Percentiles rank a stretch among this genome's conserved stretches.
phyloP scores from a whole-genome alignment of 2,888 invertebrate genomes.

The Luffia ferchaultella region DNA sequence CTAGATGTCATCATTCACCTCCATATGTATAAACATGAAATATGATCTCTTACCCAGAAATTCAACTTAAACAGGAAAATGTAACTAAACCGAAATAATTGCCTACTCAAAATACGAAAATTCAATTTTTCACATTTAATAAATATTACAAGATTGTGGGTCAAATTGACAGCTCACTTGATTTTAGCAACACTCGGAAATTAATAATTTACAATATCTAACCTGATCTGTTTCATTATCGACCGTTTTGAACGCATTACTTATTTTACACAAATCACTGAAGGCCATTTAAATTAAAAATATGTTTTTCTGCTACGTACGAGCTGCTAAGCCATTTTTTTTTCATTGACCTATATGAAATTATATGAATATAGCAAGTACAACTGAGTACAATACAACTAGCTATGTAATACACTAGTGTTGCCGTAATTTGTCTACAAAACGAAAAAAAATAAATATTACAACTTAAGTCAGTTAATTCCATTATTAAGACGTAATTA shows the following conservation, averaged over 20 bases:
- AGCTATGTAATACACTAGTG: too few relatives aligned
- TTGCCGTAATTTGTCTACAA: too few relatives aligned
- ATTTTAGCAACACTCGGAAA: slow-evolving; percentile 48
- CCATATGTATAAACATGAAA: slow-evolving; percentile 1
- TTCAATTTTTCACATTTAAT: too few relatives aligned
- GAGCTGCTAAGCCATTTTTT: slow-evolving; percentile 64
- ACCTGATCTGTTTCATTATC: slow-evolving; percentile 64
- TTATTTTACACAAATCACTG: slow-evolving; percentile 64
- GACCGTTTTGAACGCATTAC: slow-evolving; percentile 59
- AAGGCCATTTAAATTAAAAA: slow-evolving; percentile 66
- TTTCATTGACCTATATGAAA: slow-evolving; percentile 62
- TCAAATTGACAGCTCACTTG: slow-evolving; percentile 53
- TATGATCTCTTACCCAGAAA: neutral
- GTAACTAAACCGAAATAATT: too few relatives aligned
- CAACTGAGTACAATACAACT: neutral
- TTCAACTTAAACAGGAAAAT: neutral
- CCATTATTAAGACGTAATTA: too few relatives aligned
- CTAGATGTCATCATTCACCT: slow-evolving; percentile 48
- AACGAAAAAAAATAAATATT: too few relatives aligned
- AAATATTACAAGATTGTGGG: slow-evolving; percentile 38
- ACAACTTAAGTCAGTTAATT: too few relatives aligned
- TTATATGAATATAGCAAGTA: neutral
- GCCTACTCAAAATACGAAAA: too few relatives aligned
- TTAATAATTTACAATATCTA: slow-evolving; percentile 34
- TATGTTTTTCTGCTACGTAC: slow-evolving; percentile 61